These are phyloP conservation scores for Rhyacophila evoluta DNA, from an alignment of 2,888 invertebrate genomes.

Conservation along the genomic window DNA sequence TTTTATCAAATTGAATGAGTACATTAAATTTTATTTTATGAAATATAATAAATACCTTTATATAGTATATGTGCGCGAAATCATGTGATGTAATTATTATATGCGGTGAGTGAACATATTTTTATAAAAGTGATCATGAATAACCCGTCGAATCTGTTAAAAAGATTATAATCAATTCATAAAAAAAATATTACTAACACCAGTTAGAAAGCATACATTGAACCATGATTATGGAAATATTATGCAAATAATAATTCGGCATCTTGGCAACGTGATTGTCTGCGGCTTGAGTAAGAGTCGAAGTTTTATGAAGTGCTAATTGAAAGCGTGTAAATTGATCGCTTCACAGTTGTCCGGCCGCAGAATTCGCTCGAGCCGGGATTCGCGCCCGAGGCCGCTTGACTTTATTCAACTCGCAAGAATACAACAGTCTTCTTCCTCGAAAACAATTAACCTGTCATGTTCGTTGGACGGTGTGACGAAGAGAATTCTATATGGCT, in stretches of 20 bases:
- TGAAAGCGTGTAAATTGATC: conserved; percentile 53
- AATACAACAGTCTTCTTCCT: background rate
- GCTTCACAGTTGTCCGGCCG: conserved; percentile 42
- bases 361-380: conserved; percentile 3
- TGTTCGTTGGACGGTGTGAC: background rate
- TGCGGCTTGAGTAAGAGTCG: background rate
- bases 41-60: too few relatives aligned
- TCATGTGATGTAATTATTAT: too few relatives aligned
- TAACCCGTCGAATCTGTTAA: too few relatives aligned
- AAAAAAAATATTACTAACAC: too few relatives aligned
- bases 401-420: conserved; percentile 9
- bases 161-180: too few relatives aligned
- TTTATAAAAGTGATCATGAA: too few relatives aligned
- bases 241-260: conserved; percentile 14
- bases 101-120: too few relatives aligned
- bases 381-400: background rate
- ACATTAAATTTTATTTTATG: too few relatives aligned
- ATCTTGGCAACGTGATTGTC: background rate
- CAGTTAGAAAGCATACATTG: background rate
- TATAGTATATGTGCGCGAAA: too few relatives aligned
- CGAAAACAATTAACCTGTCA: conserved; percentile 22
- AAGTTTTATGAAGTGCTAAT: conserved; percentile 53
- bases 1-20: too few relatives aligned
- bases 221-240: conserved; percentile 8
- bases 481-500: background rate